Percentiles rank a stretch among this genome's conserved stretches.
phyloP scores from a whole-genome alignment of 1,140 invertebrate genomes.

The Drosophila dunni region DNA sequence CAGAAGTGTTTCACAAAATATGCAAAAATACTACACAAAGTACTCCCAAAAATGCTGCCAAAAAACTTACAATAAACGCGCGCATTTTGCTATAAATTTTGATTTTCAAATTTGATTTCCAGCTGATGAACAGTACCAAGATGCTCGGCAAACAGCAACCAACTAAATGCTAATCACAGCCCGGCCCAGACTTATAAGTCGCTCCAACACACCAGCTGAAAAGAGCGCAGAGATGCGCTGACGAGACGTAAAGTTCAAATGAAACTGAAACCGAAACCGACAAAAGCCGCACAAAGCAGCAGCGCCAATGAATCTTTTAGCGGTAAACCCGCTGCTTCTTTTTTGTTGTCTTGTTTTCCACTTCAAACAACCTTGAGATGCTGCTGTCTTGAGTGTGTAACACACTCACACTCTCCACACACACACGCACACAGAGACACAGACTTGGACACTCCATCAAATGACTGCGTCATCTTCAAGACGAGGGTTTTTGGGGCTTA shows the following conservation, averaged over 20 bases:
- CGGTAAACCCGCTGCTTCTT: conserved; percentile 13
- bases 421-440: background rate
- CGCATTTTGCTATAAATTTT: conserved; percentile 57
- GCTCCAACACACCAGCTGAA: background rate
- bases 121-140: conserved; percentile 44
- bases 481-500: conserved; percentile 10
- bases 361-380: conserved; percentile 63
- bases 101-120: too few species aligned
- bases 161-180: conserved; percentile 84
- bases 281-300: conserved; percentile 47
- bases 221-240: conserved; percentile 23
- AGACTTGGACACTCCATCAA: conserved; percentile 21
- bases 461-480: conserved; percentile 56
- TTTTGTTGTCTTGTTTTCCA: conserved; percentile 1
- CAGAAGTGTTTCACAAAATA: too few species aligned
- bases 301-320: conserved; percentile 34
- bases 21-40: too few species aligned
- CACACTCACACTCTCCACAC: conserved; percentile 53
- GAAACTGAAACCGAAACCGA: conserved; percentile 62
- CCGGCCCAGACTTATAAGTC: conserved; percentile 70
- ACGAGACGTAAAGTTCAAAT: conserved; percentile 63
- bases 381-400: conserved; percentile 47
- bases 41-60: too few species aligned
- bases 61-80: conserved; percentile 71
- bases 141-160: conserved; percentile 72